Evolutionary conservation across 2,113 vertebrate species (phyloP).

Genomic region (Amphiprion percula): DNA sequence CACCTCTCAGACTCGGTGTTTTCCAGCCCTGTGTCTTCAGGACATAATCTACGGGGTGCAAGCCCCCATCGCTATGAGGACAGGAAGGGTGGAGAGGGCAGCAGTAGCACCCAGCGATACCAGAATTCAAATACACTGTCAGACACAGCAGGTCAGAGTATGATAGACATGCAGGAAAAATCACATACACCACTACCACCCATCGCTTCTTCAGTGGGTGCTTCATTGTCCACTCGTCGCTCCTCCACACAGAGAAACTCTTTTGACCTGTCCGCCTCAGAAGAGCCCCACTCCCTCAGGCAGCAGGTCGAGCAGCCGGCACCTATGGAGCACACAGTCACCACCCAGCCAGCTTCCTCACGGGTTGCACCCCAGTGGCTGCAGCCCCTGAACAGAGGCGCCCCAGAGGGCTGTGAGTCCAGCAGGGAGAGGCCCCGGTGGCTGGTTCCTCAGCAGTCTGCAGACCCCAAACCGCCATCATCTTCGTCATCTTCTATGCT

Average conservation of each 20-base stretch:
- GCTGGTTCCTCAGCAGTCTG: conserved; percentile 82
- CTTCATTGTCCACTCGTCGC: conserved; percentile 20
- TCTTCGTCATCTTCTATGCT: conserved; percentile 72
- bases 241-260: conserved; percentile 57
- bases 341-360: conserved; percentile 79
- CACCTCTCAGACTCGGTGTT: conserved; percentile 72
- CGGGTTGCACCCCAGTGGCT: conserved; percentile 87
- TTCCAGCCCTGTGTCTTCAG: conserved; percentile 76
- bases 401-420: conserved; percentile 63
- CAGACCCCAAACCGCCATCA: conserved; percentile 59
- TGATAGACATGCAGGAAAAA: conserved; percentile 75
- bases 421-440: conserved; percentile 80
- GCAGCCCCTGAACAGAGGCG: conserved; percentile 77
- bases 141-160: conserved; percentile 40
- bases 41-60: conserved; percentile 72
- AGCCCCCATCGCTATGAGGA: conserved; percentile 72
- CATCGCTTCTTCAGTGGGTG: conserved; percentile 37
- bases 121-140: conserved; percentile 21
- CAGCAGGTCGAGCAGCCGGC: conserved; percentile 81
- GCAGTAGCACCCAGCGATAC: conserved; percentile 43
- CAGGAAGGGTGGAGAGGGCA: conserved; percentile 33
- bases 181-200: conserved; percentile 34
- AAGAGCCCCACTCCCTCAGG: conserved; percentile 72
- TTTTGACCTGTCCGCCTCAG: conserved; percentile 57
- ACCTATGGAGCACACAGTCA: conserved; percentile 78